Conservation (phyloP, 2,888 invertebrate genomes). For the Drosophila setosimentum region DNA sequence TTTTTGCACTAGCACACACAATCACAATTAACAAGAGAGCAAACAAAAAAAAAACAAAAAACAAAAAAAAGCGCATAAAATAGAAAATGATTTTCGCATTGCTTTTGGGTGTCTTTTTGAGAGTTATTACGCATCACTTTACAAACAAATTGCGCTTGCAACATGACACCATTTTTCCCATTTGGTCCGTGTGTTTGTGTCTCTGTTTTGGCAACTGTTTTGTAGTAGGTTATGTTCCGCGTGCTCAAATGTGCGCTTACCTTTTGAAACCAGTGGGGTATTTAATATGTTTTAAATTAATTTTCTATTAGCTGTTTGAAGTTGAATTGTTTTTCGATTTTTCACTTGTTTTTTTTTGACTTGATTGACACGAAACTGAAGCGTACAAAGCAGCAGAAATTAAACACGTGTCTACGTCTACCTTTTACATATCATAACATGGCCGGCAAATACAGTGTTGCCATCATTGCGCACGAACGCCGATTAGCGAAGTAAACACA, state of each 20-base stretch:
- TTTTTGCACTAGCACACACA: constrained; percentile 30
- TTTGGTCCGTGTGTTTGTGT: constrained; percentile 29
- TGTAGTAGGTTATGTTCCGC: constrained; percentile 79
- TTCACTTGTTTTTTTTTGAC: constrained; percentile 44
- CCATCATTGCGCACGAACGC: constrained; percentile 49
- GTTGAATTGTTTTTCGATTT: constrained; percentile 42
- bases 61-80: background rate
- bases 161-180: constrained; percentile 71
- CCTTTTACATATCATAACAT: constrained; percentile 81
- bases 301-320: constrained; percentile 37
- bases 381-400: constrained; percentile 63
- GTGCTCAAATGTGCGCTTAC: constrained; percentile 68
- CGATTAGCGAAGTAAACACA: constrained; percentile 37
- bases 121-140: constrained; percentile 37
- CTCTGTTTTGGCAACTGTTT: constrained; percentile 74
- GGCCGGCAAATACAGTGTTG: constrained; percentile 79
- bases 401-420: constrained; percentile 84
- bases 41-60: constrained; percentile 10
- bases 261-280: constrained; percentile 63
- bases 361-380: constrained; percentile 41
- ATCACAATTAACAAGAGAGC: constrained; percentile 11
- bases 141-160: constrained; percentile 25
- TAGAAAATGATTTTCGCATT: background rate
- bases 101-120: background rate
- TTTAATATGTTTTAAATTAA: constrained; percentile 55